Evolutionary conservation across 2,113 vertebrate genomes (phyloP).

Genomic region (Cyanoramphus novaezelandiae): DNA sequence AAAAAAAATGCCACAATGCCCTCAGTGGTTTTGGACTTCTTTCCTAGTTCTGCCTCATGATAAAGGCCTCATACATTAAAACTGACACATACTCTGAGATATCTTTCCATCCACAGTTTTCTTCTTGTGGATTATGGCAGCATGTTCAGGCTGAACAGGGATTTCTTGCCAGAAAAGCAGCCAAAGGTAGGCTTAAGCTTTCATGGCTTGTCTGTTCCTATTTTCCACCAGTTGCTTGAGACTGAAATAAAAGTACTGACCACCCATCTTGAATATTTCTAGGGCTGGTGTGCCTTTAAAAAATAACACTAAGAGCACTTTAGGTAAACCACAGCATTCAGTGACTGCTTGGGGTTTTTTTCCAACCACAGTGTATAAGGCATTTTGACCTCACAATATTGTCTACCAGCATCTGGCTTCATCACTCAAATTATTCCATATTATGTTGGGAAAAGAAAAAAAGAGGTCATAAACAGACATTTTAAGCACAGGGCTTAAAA

Average conservation of each 20-base stretch:
- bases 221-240: conserved; percentile 28
- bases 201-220: conserved; percentile 23
- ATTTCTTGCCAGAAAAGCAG: conserved; percentile 42
- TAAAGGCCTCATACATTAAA: not conserved
- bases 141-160: not conserved
- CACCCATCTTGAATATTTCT: conserved; percentile 44
- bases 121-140: not conserved
- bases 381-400: not conserved
- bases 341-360: not conserved
- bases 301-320: not conserved
- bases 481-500: not conserved
- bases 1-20: not conserved
- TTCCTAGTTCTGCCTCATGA: not conserved
- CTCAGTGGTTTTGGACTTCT: not conserved
- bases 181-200: conserved; percentile 30
- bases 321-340: not conserved
- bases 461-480: not conserved
- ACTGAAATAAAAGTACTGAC: conserved; percentile 28
- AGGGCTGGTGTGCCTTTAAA: not conserved
- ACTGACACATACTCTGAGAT: not conserved
- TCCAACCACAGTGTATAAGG: not conserved
- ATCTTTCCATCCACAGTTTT: not conserved
- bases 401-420: not conserved
- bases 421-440: not conserved
- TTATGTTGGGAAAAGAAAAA: not conserved